Conservation (phyloP, 37 sponge, comb jelly and placozoan genomes). For the Axinella damicornis region DNA sequence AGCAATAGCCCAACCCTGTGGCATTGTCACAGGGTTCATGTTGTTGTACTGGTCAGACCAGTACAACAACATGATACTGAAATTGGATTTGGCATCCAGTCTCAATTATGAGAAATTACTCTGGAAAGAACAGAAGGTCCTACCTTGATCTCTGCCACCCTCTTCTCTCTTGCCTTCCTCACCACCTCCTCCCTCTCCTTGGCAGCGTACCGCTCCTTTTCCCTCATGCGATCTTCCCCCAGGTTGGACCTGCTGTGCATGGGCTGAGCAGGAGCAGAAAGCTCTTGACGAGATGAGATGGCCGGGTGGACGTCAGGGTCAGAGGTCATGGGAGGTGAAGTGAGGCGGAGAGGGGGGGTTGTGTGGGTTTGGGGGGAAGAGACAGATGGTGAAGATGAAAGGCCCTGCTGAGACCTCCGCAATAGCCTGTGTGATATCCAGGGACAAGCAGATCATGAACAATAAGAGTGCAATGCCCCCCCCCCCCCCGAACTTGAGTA, state of each 20-base stretch:
- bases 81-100: too few relatives aligned
- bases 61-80: too few relatives aligned
- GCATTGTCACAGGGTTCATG: too few relatives aligned
- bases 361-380: background rate
- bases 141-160: constrained; percentile 40
- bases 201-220: constrained; percentile 51
- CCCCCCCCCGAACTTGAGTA: too few relatives aligned
- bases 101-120: too few relatives aligned
- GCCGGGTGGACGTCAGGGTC: background rate
- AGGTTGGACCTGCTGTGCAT: constrained; percentile 32
- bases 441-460: background rate
- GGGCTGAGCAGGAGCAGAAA: background rate
- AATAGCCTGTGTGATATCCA: constrained; percentile 6
- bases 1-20: too few relatives aligned
- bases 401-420: background rate
- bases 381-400: background rate
- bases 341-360: background rate
- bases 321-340: background rate
- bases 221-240: constrained; percentile 21
- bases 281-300: background rate
- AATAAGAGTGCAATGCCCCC: background rate
- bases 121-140: too few relatives aligned
- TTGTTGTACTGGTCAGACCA: too few relatives aligned
- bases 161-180: constrained; percentile 48
- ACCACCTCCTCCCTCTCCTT: constrained; percentile 62